These are phyloP conservation scores for Odontothrips loti DNA, from an alignment of 2,888 invertebrate genomes.

Conservation along the genomic window DNA sequence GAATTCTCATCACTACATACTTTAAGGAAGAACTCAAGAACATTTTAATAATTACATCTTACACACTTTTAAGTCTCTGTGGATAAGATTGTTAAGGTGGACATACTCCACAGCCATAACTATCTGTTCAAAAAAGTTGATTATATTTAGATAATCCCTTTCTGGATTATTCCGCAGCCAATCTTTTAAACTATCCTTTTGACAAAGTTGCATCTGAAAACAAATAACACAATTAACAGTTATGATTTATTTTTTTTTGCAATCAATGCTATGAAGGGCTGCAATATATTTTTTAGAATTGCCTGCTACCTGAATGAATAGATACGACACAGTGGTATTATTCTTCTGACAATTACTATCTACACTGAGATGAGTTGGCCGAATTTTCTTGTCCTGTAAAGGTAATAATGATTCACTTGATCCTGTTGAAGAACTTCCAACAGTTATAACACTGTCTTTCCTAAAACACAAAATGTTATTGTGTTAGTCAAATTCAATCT, in stretches of 20 bases:
- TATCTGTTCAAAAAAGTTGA: constrained; percentile 81
- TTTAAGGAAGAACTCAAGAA: neutral
- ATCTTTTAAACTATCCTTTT: constrained; percentile 80
- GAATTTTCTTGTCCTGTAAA: neutral
- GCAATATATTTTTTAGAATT: neutral
- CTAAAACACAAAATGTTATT: neutral
- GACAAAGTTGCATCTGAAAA: constrained; percentile 93
- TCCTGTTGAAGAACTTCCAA: neutral
- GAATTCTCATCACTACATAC: neutral
- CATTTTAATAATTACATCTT: constrained; percentile 41
- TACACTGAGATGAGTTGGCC: neutral
- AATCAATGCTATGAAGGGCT: neutral
- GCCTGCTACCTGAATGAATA: neutral
- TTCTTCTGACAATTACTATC: neutral
- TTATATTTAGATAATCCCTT: constrained; percentile 49
- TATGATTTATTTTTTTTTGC: no score
- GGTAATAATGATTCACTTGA: neutral
- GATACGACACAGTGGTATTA: neutral
- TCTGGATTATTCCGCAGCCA: constrained; percentile 66
- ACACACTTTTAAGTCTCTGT: constrained; percentile 87
- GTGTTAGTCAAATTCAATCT: neutral
- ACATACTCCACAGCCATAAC: constrained; percentile 94
- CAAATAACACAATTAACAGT: no score
- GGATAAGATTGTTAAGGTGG: constrained; percentile 86
- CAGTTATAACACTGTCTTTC: constrained; percentile 21